phyloP scores from a whole-genome alignment of 2,797 vertebrate genomes.

The Anas bahamensis region DNA sequence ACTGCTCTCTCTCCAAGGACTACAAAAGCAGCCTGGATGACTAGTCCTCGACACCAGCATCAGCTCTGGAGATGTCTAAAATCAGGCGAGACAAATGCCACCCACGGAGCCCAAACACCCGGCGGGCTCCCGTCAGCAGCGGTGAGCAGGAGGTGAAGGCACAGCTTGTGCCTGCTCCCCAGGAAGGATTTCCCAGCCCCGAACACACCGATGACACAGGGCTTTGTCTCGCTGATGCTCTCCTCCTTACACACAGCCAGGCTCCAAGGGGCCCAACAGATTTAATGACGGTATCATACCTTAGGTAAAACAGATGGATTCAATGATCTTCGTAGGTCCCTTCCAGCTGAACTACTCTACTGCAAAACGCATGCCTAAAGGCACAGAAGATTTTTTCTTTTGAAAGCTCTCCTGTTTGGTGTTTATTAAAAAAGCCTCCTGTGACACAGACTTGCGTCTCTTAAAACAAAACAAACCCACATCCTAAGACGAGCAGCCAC shows the following conservation, averaged over 20 bases:
- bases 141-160: no score
- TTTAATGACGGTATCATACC: neutral
- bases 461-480: neutral
- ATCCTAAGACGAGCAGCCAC: neutral
- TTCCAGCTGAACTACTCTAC: neutral
- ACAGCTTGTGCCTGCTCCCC: neutral
- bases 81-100: neutral
- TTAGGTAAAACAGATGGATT: neutral
- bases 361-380: neutral
- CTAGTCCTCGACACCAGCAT: neutral
- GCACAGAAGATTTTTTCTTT: neutral
- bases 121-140: neutral
- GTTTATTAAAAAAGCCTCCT: neutral
- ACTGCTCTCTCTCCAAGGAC: neutral
- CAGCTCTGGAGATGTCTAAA: neutral
- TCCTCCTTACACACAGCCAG: neutral
- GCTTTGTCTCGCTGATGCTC: neutral
- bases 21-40: neutral
- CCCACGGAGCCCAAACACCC: neutral
- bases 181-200: neutral
- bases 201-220: rapidly evolving
- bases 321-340: neutral
- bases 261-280: neutral
- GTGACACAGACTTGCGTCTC: neutral
- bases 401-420: neutral